Percentiles rank a stretch among this genome's conserved stretches.
These are phyloP conservation scores for Torymus auratus DNA, from an alignment of 2,888 invertebrate genomes.

Conservation along the genomic window DNA sequence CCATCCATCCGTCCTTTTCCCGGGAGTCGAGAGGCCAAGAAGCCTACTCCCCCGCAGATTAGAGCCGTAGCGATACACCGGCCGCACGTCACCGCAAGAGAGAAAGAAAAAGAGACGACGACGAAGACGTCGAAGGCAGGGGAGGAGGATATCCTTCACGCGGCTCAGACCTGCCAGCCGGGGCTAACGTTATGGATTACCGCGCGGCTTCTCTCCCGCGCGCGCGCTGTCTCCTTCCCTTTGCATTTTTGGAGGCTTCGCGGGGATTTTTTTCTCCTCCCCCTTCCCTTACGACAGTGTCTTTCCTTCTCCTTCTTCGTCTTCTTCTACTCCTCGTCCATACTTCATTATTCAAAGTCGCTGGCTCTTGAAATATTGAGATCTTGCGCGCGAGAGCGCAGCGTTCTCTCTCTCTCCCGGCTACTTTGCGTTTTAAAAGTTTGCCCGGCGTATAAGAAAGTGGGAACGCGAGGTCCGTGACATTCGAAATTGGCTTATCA, in stretches of 20 bases:
- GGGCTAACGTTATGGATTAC: constrained; percentile 58
- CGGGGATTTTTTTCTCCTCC: not conserved
- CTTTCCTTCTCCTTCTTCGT: not conserved
- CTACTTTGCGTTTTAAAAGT: constrained; percentile 49
- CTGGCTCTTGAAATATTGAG: constrained; percentile 53
- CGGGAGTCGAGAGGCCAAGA: constrained; percentile 67
- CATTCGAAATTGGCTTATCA: constrained; percentile 51
- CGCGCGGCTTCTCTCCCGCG: constrained; percentile 27
- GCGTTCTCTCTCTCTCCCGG: not conserved
- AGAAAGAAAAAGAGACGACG: not conserved
- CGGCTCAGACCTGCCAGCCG: constrained; percentile 51
- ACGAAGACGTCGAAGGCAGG: constrained; percentile 14
- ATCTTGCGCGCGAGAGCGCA: not conserved
- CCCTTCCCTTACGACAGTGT: not conserved
- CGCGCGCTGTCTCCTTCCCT: constrained; percentile 11
- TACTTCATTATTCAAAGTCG: constrained; percentile 55
- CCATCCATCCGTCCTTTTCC: not conserved
- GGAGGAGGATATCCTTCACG: constrained; percentile 50
- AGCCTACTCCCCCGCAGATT: constrained; percentile 62
- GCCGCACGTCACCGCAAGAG: not conserved
- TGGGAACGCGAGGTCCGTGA: constrained; percentile 16
- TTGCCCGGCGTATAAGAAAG: not conserved
- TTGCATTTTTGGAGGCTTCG: constrained; percentile 28
- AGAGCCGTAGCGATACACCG: constrained; percentile 43
- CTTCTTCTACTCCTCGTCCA: not conserved